phyloP scores from a whole-genome alignment of 1,140 invertebrate genomes.

The Euwallacea similis region DNA sequence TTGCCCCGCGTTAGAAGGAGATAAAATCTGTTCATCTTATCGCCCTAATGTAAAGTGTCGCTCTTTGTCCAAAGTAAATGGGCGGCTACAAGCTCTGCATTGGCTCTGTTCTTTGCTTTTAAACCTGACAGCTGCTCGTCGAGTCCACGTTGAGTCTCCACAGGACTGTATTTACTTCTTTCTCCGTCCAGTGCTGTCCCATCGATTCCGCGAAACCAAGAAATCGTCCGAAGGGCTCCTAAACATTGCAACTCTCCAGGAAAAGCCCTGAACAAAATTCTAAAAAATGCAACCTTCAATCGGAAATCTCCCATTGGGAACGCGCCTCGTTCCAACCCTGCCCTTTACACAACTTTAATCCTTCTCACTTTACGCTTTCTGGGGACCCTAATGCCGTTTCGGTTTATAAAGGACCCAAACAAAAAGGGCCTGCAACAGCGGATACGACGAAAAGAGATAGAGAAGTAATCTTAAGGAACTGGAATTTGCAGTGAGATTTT shows the following conservation, averaged over 20 bases:
- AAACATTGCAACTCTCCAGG: too few relatives aligned
- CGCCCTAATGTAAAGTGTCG: slow-evolving; percentile 49
- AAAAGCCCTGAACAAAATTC: too few relatives aligned
- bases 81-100: slow-evolving; percentile 42
- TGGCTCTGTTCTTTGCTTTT: slow-evolving; percentile 28
- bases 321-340: slow-evolving; percentile 2
- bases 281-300: too few relatives aligned
- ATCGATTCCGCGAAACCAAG: too few relatives aligned
- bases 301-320: too few relatives aligned
- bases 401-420: slow-evolving; percentile 40
- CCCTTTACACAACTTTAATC: slow-evolving; percentile 34
- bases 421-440: slow-evolving; percentile 24
- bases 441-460: slow-evolving; percentile 40
- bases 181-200: too few relatives aligned
- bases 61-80: slow-evolving; percentile 53
- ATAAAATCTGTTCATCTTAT: slow-evolving; percentile 44
- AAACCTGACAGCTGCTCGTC: slow-evolving; percentile 41
- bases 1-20: slow-evolving; percentile 32
- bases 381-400: slow-evolving; percentile 42
- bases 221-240: too few relatives aligned
- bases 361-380: slow-evolving; percentile 44
- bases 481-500: slow-evolving; percentile 50
- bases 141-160: slow-evolving; percentile 48
- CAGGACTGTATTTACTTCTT: slow-evolving; percentile 13
- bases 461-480: slow-evolving; percentile 49